Percentiles rank a stretch among this genome's conserved stretches.
Conservation (phyloP, 2,113 vertebrate genomes). For the Centropus unirufus region DNA sequence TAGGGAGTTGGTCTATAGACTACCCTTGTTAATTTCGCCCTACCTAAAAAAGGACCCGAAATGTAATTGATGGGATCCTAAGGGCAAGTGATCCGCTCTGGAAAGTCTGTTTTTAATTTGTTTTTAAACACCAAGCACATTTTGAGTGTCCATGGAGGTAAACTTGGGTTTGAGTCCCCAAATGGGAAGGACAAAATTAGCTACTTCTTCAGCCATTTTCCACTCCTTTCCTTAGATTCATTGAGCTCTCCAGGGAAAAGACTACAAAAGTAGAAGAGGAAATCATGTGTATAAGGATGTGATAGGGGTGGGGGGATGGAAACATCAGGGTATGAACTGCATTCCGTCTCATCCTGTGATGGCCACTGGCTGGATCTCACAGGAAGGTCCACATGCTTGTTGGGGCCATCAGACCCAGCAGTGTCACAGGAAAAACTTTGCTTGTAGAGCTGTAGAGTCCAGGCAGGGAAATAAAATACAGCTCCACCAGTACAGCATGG, state of each 20-base stretch:
- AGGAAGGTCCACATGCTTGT: neutral
- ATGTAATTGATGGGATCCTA: neutral
- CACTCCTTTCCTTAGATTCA: neutral
- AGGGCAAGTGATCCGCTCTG: neutral
- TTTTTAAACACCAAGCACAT: neutral
- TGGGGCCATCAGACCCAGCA: neutral
- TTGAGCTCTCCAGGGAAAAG: neutral
- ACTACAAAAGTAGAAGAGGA: neutral
- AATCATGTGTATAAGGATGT: neutral
- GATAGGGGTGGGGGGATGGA: neutral
- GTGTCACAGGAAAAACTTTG: neutral
- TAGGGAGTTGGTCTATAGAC: neutral
- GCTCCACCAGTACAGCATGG: neutral
- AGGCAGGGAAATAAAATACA: neutral
- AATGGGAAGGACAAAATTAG: neutral
- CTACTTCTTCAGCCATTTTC: constrained; percentile 1
- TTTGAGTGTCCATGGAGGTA: neutral
- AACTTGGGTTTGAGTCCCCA: neutral
- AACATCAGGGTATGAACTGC: neutral
- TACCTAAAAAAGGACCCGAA: constrained; percentile 3
- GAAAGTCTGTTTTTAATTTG: neutral
- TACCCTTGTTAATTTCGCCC: neutral
- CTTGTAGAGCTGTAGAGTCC: neutral
- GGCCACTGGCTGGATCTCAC: neutral
- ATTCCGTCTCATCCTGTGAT: neutral